phyloP scores from a whole-genome alignment of 2,113 vertebrate species.

The Tiliqua scincoides region DNA sequence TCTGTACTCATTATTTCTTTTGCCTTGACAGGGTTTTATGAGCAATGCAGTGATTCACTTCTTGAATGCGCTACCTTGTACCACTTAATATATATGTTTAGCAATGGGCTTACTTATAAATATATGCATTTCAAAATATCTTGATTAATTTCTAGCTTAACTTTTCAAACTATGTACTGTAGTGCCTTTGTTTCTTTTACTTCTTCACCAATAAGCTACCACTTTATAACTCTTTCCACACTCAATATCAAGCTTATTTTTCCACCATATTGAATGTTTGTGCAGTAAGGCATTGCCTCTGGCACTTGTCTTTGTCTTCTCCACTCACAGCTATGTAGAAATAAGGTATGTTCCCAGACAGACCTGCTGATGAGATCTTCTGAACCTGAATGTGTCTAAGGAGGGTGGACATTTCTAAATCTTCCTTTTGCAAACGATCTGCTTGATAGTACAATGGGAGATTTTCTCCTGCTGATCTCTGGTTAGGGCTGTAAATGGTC shows the following conservation, averaged over 20 bases:
- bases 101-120: background rate
- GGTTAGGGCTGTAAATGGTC: background rate
- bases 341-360: background rate
- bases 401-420: background rate
- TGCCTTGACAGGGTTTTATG: constrained; percentile 5
- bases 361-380: background rate
- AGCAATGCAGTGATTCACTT: background rate
- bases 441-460: background rate
- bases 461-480: background rate
- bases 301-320: background rate
- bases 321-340: background rate
- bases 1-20: background rate
- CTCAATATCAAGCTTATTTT: background rate
- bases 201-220: background rate
- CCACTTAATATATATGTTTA: background rate
- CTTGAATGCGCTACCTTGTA: background rate
- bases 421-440: background rate
- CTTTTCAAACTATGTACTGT: background rate
- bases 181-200: background rate
- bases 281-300: background rate
- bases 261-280: background rate
- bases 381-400: no score
- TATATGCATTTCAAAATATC: background rate
- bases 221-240: background rate
- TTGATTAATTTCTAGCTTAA: background rate